Evolutionary conservation across 2,113 vertebrate genomes (phyloP), one percentile per base, ranked within the genome.

Genomic region (Otus sunia): DNA sequence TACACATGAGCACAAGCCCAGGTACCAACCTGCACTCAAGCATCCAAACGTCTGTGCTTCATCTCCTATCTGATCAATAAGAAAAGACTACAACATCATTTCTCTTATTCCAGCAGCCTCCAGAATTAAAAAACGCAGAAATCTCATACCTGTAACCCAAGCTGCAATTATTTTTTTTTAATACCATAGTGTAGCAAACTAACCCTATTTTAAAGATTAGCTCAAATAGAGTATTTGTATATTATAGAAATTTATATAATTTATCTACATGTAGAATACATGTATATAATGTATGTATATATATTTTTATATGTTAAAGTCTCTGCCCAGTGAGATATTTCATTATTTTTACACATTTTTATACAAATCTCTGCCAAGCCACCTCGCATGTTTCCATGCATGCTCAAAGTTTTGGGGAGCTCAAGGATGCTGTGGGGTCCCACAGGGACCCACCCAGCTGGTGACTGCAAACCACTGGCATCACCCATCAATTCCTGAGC

Each of bases 1-100:
- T 22, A 30, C n/a, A 6, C 29, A 5, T 0, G 8, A 60, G 37
- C 50, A 2, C 2, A 39, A n/a, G 16, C 69, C 20, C 15, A 18
- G 47, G 53, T 21, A n/a, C 29, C 37, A 18, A 30, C 6, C 72
- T 15, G 64, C 53, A 13, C 19, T 12, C 86, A 23, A 19, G 32
- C 74, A 69, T 13, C 25, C 68, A 27, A 32, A 53, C 3, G 4
- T 9, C 45, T 22, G 15, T 15, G 68, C 50, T 19, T 56, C 34
- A 19, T 9, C 53, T 73, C 21, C 0, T 11, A 15, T 10, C 75
- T 25, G 58, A 43, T 60, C 86, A 21, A 8, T 15, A 43, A 15
- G 64, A 52, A 41, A 43, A 45, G 17, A 56, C 36, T 16, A 20
- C 4, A 9, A 9, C 60, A 63, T 2, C n/a, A n/a, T 26, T 8